A percentile compares a stretch with the other conserved stretches of the same genome.
These are phyloP conservation scores for Gymnoscelis rufifasciata DNA, from an alignment of 2,888 invertebrate genomes.

Conservation along the genomic window DNA sequence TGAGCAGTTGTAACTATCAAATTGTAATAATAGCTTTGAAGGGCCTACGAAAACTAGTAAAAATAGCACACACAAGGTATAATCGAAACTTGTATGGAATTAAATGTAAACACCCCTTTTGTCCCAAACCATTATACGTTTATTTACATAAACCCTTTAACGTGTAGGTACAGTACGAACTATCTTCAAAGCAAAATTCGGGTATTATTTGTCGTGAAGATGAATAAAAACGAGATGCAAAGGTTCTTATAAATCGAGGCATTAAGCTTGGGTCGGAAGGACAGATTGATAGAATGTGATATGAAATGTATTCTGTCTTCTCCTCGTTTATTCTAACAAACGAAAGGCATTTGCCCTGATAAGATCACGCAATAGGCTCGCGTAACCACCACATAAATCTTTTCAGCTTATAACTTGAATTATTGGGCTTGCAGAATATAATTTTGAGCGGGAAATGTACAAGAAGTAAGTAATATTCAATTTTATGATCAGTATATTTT, in stretches of 20 bases:
- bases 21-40: conserved; percentile 12
- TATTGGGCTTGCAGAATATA: no score
- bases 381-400: neutral
- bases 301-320: conserved; percentile 26
- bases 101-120: conserved; percentile 28
- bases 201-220: conserved; percentile 28
- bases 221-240: conserved; percentile 23
- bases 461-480: no score
- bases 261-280: conserved; percentile 25
- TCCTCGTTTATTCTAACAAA: conserved; percentile 21
- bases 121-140: conserved; percentile 24
- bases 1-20: no score
- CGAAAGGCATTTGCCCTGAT: conserved; percentile 16
- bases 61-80: conserved; percentile 27
- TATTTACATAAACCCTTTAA: conserved; percentile 29
- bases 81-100: conserved; percentile 29
- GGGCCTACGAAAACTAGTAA: conserved; percentile 9
- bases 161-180: conserved; percentile 18
- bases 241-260: conserved; percentile 29
- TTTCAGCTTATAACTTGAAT: neutral
- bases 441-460: no score
- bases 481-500: no score
- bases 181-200: conserved; percentile 21
- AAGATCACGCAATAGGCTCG: neutral
- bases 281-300: conserved; percentile 32